phyloP scores from a whole-genome alignment of 2,888 invertebrate genomes.

The Hylaea fasciaria region DNA sequence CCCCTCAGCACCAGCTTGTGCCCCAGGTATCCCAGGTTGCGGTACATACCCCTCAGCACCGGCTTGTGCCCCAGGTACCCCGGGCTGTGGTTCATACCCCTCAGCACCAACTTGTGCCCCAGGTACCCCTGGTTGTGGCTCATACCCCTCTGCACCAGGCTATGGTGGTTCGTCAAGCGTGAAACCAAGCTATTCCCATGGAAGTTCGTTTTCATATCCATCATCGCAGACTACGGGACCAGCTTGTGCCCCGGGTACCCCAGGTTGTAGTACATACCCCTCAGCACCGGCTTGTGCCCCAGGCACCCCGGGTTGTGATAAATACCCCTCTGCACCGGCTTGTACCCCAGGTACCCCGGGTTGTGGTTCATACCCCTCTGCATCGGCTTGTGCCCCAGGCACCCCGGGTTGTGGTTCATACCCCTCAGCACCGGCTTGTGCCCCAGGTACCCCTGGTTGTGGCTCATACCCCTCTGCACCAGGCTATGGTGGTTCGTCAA shows the following conservation, averaged over 20 bases:
- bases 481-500: slow-evolving; percentile 4
- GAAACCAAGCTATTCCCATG: slow-evolving; percentile 12
- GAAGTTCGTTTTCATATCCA: slow-evolving; percentile 6
- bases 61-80: slow-evolving; percentile 12
- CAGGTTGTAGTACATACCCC: slow-evolving; percentile 2
- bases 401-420: slow-evolving; percentile 1
- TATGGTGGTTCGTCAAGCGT: slow-evolving; percentile 1
- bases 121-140: slow-evolving; percentile 14
- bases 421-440: slow-evolving; percentile 1
- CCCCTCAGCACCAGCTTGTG: neutral
- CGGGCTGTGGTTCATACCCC: slow-evolving; percentile 17
- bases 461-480: slow-evolving; percentile 3
- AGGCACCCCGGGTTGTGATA: slow-evolving; percentile 14
- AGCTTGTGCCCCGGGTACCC: slow-evolving; percentile 23
- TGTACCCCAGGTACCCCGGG: slow-evolving; percentile 21
- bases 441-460: slow-evolving; percentile 3
- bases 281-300: slow-evolving; percentile 20
- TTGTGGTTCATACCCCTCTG: slow-evolving; percentile 4
- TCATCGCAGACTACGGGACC: slow-evolving; percentile 30
- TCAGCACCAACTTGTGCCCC: slow-evolving; percentile 26
- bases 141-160: neutral
- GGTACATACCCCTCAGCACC: neutral
- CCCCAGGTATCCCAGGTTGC: slow-evolving; percentile 4
- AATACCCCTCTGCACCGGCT: slow-evolving; percentile 6
- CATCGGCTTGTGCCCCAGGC: slow-evolving; percentile 1